Conservation (phyloP, 2,797 vertebrate genomes). For the Labroides dimidiatus region DNA sequence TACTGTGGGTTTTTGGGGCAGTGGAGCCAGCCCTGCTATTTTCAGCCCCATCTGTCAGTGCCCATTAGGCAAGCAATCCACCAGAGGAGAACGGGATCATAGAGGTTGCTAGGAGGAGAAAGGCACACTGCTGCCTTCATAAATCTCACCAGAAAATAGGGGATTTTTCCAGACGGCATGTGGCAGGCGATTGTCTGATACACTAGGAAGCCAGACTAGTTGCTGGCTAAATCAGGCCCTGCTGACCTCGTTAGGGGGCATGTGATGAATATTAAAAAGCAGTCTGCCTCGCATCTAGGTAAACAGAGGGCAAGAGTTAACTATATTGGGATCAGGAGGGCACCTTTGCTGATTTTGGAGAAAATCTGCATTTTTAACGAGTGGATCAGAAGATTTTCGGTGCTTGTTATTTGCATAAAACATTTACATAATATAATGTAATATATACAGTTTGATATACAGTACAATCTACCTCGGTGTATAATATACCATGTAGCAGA, state of each 20-base stretch:
- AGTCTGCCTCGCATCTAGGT: conserved; percentile 74
- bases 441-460: background rate
- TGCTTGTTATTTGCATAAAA: background rate
- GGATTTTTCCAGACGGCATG: conserved; percentile 82
- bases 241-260: conserved; percentile 82
- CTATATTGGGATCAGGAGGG: conserved; percentile 43
- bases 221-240: conserved; percentile 74
- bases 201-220: conserved; percentile 80
- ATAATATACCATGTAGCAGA: background rate
- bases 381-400: background rate
- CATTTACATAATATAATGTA: background rate
- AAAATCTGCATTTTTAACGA: background rate
- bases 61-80: conserved; percentile 86
- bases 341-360: conserved; percentile 13
- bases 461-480: background rate
- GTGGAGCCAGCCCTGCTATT: conserved; percentile 79
- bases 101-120: conserved; percentile 82
- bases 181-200: conserved; percentile 83
- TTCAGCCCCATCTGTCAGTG: conserved; percentile 84
- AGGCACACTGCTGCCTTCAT: conserved; percentile 78
- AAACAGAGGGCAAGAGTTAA: conserved; percentile 69
- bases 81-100: conserved; percentile 85
- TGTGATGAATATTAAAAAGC: conserved; percentile 81
- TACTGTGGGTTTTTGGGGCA: conserved; percentile 73
- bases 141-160: conserved; percentile 80